Evolutionary conservation across 2,113 vertebrate species (phyloP).

Genomic region (Cyanistes caeruleus): DNA sequence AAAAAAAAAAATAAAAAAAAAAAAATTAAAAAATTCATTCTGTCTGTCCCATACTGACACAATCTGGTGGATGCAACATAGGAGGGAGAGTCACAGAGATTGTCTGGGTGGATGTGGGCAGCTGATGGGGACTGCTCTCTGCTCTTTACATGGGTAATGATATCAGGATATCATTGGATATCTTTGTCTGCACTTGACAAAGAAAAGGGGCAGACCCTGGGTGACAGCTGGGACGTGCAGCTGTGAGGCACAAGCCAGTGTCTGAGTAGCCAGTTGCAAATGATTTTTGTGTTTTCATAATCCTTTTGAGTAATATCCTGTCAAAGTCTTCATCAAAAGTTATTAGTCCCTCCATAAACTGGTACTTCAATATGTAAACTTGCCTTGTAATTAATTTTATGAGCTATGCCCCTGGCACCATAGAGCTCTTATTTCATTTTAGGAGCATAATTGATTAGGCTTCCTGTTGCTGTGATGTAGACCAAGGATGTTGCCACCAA

Average conservation of each 20-base stretch:
- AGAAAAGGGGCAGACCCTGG: neutral
- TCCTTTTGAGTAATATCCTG: conserved; percentile 56
- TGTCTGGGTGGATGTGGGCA: neutral
- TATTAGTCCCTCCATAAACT: conserved; percentile 65
- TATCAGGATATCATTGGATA: accelerated
- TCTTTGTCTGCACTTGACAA: conserved; percentile 7
- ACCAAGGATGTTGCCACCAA: conserved; percentile 39
- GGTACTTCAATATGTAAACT: conserved; percentile 67
- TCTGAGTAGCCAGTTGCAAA: conserved; percentile 39
- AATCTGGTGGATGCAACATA: neutral
- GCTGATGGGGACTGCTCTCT: neutral
- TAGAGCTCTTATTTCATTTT: conserved; percentile 65
- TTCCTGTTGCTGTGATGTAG: conserved; percentile 57
- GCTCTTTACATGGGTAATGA: neutral
- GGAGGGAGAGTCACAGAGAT: conserved; percentile 25
- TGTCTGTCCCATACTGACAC: neutral
- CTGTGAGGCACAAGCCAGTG: neutral
- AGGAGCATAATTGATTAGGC: conserved; percentile 54
- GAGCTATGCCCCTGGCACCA: conserved; percentile 57
- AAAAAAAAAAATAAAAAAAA: neutral
- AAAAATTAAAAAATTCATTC: neutral
- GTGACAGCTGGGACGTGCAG: neutral
- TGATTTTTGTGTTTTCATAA: conserved; percentile 57
- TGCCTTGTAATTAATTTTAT: conserved; percentile 70
- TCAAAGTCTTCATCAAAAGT: conserved; percentile 63